Percentiles rank a stretch among this genome's conserved stretches.
These are phyloP conservation scores for Pygmarrhopalites habei DNA, from an alignment of 1,140 invertebrate species.

Conservation along the genomic window DNA sequence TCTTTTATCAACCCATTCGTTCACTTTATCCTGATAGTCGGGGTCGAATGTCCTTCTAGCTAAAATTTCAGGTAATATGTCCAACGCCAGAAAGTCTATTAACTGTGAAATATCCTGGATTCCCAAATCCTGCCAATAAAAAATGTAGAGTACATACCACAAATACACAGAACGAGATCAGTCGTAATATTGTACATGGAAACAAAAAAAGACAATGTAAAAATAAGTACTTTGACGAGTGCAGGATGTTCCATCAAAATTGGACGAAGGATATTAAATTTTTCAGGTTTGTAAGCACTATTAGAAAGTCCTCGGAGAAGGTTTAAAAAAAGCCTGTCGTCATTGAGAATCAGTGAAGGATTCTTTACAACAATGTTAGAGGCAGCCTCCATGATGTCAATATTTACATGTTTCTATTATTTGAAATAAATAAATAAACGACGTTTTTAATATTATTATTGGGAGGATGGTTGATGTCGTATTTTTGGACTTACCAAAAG, in stretches of 20 bases:
- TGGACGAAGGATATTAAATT: slow-evolving; percentile 48
- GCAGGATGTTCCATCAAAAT: slow-evolving; percentile 37
- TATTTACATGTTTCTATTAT: too few relatives aligned
- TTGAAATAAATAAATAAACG: too few relatives aligned
- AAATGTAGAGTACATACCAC: slow-evolving; percentile 16
- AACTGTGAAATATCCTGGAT: slow-evolving; percentile 48
- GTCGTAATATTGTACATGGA: not conserved
- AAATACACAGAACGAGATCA: not conserved
- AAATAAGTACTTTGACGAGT: slow-evolving; percentile 44
- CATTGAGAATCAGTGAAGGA: slow-evolving; percentile 36
- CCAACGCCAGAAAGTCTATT: slow-evolving; percentile 47
- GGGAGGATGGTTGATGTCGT: too few relatives aligned
- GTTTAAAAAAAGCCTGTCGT: slow-evolving; percentile 43
- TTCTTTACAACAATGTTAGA: too few relatives aligned
- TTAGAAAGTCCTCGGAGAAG: slow-evolving; percentile 45
- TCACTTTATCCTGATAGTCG: slow-evolving; percentile 7
- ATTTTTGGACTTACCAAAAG: too few relatives aligned
- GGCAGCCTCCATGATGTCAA: too few relatives aligned
- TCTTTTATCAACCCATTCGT: slow-evolving; percentile 40
- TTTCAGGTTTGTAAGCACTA: slow-evolving; percentile 52
- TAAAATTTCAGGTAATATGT: slow-evolving; percentile 48
- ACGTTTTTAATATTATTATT: too few relatives aligned
- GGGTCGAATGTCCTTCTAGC: slow-evolving; percentile 43
- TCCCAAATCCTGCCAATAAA: slow-evolving; percentile 41
- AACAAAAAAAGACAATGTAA: not conserved